phyloP scores from a whole-genome alignment of 2,888 invertebrate species.

The Pocota personata region DNA sequence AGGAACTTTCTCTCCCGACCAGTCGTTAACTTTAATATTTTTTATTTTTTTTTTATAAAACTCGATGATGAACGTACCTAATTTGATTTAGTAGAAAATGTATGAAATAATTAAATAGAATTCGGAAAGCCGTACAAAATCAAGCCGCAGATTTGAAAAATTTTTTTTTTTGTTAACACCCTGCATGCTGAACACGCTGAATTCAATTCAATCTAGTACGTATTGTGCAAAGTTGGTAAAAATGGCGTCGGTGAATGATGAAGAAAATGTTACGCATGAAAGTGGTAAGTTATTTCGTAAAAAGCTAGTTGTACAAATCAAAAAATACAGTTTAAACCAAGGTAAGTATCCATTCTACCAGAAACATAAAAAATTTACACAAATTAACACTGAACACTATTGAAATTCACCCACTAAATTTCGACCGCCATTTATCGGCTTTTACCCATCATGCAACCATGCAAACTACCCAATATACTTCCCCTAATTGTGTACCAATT shows the following conservation, averaged over 20 bases:
- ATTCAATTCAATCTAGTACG: not conserved
- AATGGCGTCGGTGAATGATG: slow-evolving; percentile 82
- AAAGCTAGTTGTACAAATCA: slow-evolving; percentile 44
- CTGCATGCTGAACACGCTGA: slow-evolving; percentile 16
- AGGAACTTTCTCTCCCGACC: too few relatives aligned
- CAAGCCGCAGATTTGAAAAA: too few relatives aligned
- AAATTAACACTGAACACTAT: not conserved
- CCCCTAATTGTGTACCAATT: not conserved
- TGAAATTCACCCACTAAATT: not conserved
- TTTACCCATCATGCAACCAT: not conserved
- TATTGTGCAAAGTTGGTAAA: slow-evolving; percentile 68
- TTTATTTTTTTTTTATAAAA: too few relatives aligned
- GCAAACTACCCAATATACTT: not conserved
- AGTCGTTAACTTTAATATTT: too few relatives aligned
- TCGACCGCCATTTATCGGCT: slow-evolving; percentile 59
- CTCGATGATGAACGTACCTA: too few relatives aligned
- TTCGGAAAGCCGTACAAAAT: too few relatives aligned
- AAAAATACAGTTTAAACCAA: slow-evolving; percentile 34
- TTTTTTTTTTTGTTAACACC: not conserved
- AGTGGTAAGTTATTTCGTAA: slow-evolving; percentile 78
- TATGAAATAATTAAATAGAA: too few relatives aligned
- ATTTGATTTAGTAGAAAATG: too few relatives aligned
- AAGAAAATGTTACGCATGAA: slow-evolving; percentile 80
- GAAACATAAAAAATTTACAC: not conserved
- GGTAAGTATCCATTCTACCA: slow-evolving; percentile 14